These are phyloP conservation scores for Nephrotoma guestfalica DNA, from an alignment of 2,888 invertebrate species.

Conservation along the genomic window DNA sequence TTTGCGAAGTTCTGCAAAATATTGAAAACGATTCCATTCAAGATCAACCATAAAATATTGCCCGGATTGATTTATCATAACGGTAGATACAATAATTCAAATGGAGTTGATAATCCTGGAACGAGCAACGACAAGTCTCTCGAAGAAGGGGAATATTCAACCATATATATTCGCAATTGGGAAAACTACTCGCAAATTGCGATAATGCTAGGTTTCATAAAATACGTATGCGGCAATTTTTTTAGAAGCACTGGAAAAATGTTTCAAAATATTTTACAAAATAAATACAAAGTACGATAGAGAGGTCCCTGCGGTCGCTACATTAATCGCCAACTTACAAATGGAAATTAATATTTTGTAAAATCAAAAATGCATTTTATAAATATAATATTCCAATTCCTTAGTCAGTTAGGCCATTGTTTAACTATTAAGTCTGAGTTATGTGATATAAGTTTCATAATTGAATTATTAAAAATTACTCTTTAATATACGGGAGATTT, in stretches of 20 bases:
- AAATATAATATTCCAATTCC: too few relatives aligned
- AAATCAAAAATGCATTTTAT: too few relatives aligned
- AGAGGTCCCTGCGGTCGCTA: too few relatives aligned
- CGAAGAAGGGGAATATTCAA: background rate
- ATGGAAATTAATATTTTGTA: too few relatives aligned
- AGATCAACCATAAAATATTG: background rate
- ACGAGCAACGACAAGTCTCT: background rate
- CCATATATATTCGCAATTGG: background rate
- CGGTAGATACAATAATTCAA: background rate
- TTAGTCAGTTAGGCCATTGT: too few relatives aligned
- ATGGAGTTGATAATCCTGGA: background rate
- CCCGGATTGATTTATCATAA: background rate
- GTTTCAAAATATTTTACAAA: background rate
- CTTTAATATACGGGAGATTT: too few relatives aligned
- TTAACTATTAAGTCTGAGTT: too few relatives aligned
- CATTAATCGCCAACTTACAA: too few relatives aligned
- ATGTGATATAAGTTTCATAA: too few relatives aligned
- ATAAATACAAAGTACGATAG: background rate
- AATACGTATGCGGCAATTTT: background rate
- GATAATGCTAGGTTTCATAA: background rate
- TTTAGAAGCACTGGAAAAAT: background rate
- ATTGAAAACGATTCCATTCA: background rate
- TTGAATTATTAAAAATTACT: too few relatives aligned
- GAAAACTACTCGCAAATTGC: background rate
- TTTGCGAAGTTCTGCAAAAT: background rate